phyloP scores from a whole-genome alignment of 2,113 vertebrate genomes.

The Macrotis lagotis region DNA sequence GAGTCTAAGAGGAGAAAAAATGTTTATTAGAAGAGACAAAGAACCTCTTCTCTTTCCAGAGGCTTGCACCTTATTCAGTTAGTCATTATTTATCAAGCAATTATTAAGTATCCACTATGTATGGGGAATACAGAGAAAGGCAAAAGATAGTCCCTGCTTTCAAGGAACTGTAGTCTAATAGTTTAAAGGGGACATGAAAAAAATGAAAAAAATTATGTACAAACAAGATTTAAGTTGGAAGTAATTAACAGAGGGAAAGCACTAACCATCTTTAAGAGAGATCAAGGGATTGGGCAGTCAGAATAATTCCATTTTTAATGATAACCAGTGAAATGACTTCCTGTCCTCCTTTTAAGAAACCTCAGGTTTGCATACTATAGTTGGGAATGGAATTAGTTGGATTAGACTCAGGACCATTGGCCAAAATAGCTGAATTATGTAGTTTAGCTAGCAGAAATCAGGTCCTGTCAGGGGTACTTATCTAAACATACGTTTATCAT shows the following conservation, averaged over 20 bases:
- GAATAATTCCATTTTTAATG: not conserved
- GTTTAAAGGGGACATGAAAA: not conserved
- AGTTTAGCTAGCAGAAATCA: too few relatives aligned
- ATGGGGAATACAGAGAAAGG: not conserved
- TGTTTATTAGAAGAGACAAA: not conserved
- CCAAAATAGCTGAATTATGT: not conserved
- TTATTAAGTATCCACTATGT: not conserved
- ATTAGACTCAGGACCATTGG: not conserved
- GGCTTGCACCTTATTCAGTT: not conserved
- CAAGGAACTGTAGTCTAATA: not conserved
- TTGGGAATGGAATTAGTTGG: not conserved
- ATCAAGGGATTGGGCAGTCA: not conserved
- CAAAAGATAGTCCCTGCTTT: not conserved
- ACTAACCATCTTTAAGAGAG: not conserved
- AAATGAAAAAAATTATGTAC: not conserved
- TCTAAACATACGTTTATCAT: conserved; percentile 16
- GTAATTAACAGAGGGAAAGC: not conserved
- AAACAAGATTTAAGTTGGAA: not conserved
- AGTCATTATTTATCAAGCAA: not conserved
- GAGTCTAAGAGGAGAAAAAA: not conserved
- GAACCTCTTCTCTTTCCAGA: not conserved
- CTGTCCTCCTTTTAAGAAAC: not conserved
- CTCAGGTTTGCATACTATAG: not conserved
- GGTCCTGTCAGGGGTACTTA: not conserved
- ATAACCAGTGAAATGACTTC: not conserved